Base-by-base conservation (phyloP, 2,888 invertebrate genomes). In the Maniola hyperantus region DNA sequence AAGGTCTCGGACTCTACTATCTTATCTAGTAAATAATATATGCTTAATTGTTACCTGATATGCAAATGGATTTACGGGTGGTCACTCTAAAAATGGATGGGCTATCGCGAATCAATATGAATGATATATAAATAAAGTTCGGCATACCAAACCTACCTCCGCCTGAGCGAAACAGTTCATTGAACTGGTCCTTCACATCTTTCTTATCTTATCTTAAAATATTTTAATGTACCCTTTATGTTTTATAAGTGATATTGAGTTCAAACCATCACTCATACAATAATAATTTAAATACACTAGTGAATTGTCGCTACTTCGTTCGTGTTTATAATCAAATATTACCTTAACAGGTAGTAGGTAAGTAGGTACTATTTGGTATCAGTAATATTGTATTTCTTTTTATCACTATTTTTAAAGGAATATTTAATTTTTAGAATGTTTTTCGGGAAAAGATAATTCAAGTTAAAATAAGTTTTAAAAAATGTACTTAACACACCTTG, bases 151-250 rank as follows among this genome's bases (percentile, higher is more conserved):
- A 11, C 20, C 2, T 26, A 34, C 36, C 54, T 8, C 36, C 36
- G 10, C 10, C 15, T 34, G n/a, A 36, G 8, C 13, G 36, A 55
- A 36, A 55, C 36, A 39, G 55, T 36, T 55, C 55, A 11, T 20
- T 42, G 50, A 13, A 50, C 61, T 39, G 36, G 39, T 20, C 50
- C 5, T 15, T 61, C 39, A 26, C 36, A 61, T 39, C 20, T 61
- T 51, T 6, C 36, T 61, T 61, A 61, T 61, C 61, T 61, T 18
- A 39, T 61, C 50, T 61, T 61, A n/a, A 46, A 59, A 61, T 20
- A 20, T 61, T 61, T 48, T 51, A 61, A 61, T 61, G 20, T 48
- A 48, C 48, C 11, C 34, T 48, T 48, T 36, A 60, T 60, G 59
- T 10, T 60, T 18, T 6, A 15, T 48, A 60, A 60, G 60, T 44